phyloP scores from a whole-genome alignment of 1,140 invertebrate species.

The Diuraphis noxia region DNA sequence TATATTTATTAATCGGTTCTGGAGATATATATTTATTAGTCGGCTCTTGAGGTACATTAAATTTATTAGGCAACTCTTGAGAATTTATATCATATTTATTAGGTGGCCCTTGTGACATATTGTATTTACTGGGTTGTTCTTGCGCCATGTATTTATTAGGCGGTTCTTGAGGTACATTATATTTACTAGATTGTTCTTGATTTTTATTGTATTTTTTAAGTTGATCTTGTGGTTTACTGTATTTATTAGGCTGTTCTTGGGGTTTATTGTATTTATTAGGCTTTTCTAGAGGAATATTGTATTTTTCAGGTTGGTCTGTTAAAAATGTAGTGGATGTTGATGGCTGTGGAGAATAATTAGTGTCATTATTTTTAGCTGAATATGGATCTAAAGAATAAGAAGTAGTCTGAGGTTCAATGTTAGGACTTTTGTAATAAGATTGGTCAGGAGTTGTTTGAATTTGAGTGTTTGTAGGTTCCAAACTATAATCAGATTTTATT shows the following conservation, averaged over 20 bases:
- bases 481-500: conserved; percentile 47
- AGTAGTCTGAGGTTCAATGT: background rate
- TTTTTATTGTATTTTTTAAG: background rate
- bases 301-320: conserved; percentile 3
- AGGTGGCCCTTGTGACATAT: background rate
- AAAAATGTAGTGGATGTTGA: background rate
- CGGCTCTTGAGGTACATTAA: background rate
- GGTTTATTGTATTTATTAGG: background rate
- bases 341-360: background rate
- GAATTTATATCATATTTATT: background rate
- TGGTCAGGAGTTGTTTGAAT: background rate
- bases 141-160: background rate
- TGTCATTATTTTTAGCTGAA: conserved; percentile 14
- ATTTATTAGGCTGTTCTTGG: background rate
- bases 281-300: background rate
- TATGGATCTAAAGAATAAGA: conserved; percentile 26
- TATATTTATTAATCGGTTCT: background rate
- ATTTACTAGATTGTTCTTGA: background rate
- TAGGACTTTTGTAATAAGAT: conserved; percentile 11
- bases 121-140: background rate
- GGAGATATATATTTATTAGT: background rate
- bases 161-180: background rate
- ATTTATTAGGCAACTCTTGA: background rate
- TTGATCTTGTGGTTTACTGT: background rate
- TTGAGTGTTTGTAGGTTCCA: background rate